phyloP scores from a whole-genome alignment of 2,113 vertebrate genomes.

The Macrotis lagotis region DNA sequence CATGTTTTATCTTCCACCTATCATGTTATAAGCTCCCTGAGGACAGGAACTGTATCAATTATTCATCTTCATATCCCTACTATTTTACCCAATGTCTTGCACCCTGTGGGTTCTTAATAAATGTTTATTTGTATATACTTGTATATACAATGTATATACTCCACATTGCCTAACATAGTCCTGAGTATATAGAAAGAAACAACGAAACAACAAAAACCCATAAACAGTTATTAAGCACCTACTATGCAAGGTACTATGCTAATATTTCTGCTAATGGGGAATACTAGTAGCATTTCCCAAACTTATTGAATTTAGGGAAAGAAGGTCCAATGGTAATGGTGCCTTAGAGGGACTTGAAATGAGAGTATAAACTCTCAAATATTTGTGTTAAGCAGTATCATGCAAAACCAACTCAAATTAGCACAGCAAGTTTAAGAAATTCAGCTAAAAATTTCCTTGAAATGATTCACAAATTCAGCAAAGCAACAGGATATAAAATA shows the following conservation, averaged over 20 bases:
- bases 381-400: neutral
- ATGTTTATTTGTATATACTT: too few relatives aligned
- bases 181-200: neutral
- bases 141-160: neutral
- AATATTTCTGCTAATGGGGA: neutral
- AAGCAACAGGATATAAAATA: too few relatives aligned
- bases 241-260: neutral
- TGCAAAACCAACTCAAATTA: neutral
- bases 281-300: neutral
- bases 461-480: too few relatives aligned
- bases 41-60: neutral
- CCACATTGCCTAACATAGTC: neutral
- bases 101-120: neutral
- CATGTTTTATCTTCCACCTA: neutral
- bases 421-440: neutral
- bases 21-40: neutral
- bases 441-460: too few relatives aligned
- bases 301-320: neutral
- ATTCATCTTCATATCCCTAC: neutral
- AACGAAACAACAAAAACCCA: neutral
- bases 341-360: neutral
- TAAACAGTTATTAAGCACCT: neutral
- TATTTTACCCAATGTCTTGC: neutral
- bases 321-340: neutral
- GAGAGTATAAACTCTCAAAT: neutral